These are phyloP conservation scores for Tragelaphus imberbis DNA, from an alignment of 2,113 vertebrate genomes.

Conservation along the genomic window DNA sequence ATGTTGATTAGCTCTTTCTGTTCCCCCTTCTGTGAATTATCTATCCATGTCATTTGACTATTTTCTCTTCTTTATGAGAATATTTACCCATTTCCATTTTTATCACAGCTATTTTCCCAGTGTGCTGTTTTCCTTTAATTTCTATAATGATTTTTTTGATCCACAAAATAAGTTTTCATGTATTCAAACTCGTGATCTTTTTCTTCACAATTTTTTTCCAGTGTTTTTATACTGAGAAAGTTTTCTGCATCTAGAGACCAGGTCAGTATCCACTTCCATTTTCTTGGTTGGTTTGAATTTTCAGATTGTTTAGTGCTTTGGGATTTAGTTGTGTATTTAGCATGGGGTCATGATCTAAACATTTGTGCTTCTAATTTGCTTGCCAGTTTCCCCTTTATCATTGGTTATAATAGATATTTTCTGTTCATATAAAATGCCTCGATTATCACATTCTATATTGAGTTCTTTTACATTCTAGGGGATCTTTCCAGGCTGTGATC, in stretches of 20 bases:
- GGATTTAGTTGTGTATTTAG: neutral
- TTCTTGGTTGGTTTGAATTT: neutral
- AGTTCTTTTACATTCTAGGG: neutral
- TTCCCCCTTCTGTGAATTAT: neutral
- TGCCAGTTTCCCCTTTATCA: neutral
- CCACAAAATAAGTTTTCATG: neutral
- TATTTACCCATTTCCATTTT: neutral
- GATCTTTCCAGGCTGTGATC: neutral
- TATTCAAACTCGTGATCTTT: neutral
- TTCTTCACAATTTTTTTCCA: neutral
- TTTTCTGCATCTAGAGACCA: neutral
- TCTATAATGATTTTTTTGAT: neutral
- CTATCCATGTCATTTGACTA: neutral
- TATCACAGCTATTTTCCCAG: neutral
- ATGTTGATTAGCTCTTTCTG: neutral
- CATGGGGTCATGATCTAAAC: neutral
- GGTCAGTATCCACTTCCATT: neutral
- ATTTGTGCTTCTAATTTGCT: neutral
- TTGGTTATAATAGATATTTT: neutral
- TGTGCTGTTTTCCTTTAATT: constrained; percentile 32
- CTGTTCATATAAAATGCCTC: neutral
- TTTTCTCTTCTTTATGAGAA: neutral
- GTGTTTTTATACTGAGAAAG: neutral
- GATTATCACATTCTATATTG: neutral
- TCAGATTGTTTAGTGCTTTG: neutral